Evolutionary conservation across 2,888 invertebrate genomes (phyloP), one percentile per base, ranked within the genome.

Genomic region (Onthophagus sagittarius): DNA sequence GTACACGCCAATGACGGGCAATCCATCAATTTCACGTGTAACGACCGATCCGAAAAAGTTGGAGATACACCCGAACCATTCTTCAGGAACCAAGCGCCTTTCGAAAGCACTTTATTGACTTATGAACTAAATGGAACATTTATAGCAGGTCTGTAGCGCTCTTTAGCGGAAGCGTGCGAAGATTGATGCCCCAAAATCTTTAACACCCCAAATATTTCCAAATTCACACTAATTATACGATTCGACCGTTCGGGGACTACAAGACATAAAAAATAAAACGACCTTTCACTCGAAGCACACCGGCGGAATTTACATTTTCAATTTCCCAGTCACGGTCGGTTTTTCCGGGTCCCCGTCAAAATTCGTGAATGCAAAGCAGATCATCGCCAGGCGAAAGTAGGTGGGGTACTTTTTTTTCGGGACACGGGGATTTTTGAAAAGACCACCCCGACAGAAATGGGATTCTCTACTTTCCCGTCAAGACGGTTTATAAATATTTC

Each of bases 271-370:
- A 65, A 67, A 67, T 31, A 31, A 23, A 23, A 67, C n/a, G n/a
- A n/a, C 67, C 23, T n/a, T 23, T 23, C 67, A 9, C 9, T 67
- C 67, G 32, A 6, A 6, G 23, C 31, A 23, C n/a, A 23, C 9
- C n/a, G 31, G 23, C 15, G 75, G 75, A 72, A 79, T 79, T 80
- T 80, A 78, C 79, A 79, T 80, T 79, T 80, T 79, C 79, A 78
- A 79, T 79, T 79, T 78, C 77, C 79, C 76, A 62, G 70, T 11
- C 70, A 11, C 15, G 53, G 65, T 11, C 15, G 71, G 32, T 62
- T 31, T 71, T 23, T 64, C 72, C n/a, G 65, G 65, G 64, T 72
- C 65, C 64, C 33, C 65, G 72, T 72, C 72, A 72, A 72, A 72
- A 72, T 72, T 64, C 33, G 32, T 72, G 65, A 72, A 72, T 72